These are phyloP conservation scores for Melanerpes formicivorus DNA, from an alignment of 2,113 vertebrate genomes.

Conservation along the genomic window DNA sequence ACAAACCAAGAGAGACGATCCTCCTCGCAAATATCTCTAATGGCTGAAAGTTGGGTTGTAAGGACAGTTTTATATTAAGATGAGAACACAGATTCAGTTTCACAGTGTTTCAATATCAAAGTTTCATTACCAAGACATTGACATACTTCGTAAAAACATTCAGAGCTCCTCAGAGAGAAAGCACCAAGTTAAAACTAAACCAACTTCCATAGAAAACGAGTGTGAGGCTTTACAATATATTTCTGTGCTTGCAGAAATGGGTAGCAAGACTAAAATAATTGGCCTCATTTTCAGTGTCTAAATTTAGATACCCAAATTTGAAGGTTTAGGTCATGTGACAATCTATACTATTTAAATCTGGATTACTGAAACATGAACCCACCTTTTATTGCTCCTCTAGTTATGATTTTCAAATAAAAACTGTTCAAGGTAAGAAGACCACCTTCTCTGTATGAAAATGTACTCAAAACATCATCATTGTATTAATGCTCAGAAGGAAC, in stretches of 20 bases:
- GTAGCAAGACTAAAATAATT: constrained; percentile 64
- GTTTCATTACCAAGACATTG: constrained; percentile 46
- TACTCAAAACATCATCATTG: background rate
- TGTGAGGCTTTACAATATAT: background rate
- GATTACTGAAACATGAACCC: background rate
- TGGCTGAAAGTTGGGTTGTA: background rate
- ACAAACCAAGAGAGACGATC: background rate
- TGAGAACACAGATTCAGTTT: background rate
- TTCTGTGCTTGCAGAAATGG: constrained; percentile 48
- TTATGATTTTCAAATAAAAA: background rate
- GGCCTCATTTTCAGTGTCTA: constrained; percentile 60
- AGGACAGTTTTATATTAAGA: background rate
- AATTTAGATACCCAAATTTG: constrained; percentile 49
- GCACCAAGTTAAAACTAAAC: constrained; percentile 41
- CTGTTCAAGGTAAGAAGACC: background rate
- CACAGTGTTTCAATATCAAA: background rate
- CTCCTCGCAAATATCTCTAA: background rate
- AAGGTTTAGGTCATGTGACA: constrained; percentile 58
- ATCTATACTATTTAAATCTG: constrained; percentile 50
- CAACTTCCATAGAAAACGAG: constrained; percentile 11
- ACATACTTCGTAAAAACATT: constrained; percentile 28
- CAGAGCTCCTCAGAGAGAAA: constrained; percentile 46
- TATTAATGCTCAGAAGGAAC: background rate
- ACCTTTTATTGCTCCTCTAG: background rate
- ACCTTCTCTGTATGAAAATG: background rate